Percentiles rank a stretch among this genome's conserved stretches.
Evolutionary conservation across 2,113 vertebrate genomes (phyloP).

Genomic region (Gobio gobio): DNA sequence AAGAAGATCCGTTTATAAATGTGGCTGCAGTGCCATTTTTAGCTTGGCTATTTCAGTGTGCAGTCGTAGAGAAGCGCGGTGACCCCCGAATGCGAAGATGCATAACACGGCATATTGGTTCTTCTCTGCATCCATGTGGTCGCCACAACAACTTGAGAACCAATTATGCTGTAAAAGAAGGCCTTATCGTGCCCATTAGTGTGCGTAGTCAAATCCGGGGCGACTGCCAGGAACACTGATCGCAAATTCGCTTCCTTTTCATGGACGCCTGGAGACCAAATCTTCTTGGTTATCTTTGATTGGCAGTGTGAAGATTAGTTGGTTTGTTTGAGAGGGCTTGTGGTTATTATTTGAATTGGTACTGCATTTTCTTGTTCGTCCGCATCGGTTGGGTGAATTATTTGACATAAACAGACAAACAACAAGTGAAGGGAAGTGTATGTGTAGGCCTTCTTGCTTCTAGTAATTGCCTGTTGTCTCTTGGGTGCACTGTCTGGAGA

Average conservation of each 20-base stretch:
- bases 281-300: constrained; percentile 27
- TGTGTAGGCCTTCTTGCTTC: constrained; percentile 60
- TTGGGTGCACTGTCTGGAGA: constrained; percentile 61
- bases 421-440: constrained; percentile 50
- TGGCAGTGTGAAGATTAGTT: constrained; percentile 36
- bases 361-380: constrained; percentile 49
- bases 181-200: constrained; percentile 49
- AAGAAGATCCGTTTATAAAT: not conserved
- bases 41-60: constrained; percentile 22
- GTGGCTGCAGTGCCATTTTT: not conserved
- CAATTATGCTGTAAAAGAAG: constrained; percentile 51
- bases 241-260: constrained; percentile 7
- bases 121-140: constrained; percentile 38
- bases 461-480: constrained; percentile 73
- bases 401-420: constrained; percentile 56
- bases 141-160: constrained; percentile 47
- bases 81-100: constrained; percentile 32
- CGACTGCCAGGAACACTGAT: constrained; percentile 16
- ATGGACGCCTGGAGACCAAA: not conserved
- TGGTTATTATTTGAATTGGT: constrained; percentile 33
- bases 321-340: not conserved
- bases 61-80: not conserved
- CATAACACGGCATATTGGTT: constrained; percentile 37
- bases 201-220: constrained; percentile 51
- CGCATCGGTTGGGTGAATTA: constrained; percentile 41